Evolutionary conservation across 2,113 vertebrate species (phyloP), one percentile per base, ranked within the genome.

Genomic region (Hippocampus barbouri): DNA sequence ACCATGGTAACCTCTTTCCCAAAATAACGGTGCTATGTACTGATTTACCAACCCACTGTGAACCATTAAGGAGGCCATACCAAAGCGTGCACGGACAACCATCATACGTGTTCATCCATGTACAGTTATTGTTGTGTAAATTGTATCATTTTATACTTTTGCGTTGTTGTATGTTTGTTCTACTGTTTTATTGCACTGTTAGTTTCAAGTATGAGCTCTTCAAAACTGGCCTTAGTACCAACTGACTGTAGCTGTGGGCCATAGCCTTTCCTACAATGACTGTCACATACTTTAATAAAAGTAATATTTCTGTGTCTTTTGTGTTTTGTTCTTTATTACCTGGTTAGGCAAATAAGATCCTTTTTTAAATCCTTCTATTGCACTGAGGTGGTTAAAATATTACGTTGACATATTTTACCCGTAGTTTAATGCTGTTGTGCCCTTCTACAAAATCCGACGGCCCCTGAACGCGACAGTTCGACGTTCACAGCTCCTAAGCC

Each of bases 111-210:
- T 23, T 84, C 77, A 85, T 84, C 89, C 21, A 23, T 56, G n/a
- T 56, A 23, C 21, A 56, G 53, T 56, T 56, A 23, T 56, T 56
- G 1, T 56, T 87, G 85, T 92, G 78, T 91, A 88, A 56, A 54
- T 70, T 69, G n/a, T 64, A 66, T 59, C 89, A 90, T 91, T 91
- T 90, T 92, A 88, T 86, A 86, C 87, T 89, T 93, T 87, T 87
- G 92, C 77, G 82, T 87, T 87, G 85, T 81, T 81, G 82, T 90
- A 92, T 91, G 90, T 91, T 94, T 23, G 91, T 91, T 94, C 91
- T 70, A 76, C 73, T 89, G 80, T 87, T 88, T 45, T 66, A 83
- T 90, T 94, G 92, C 93, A 94, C 92, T 93, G 92, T 89, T 94
- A 89, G 91, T 82, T 90, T 72, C 80, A 86, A 73, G 38, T 90